Evolutionary conservation across 2,888 invertebrate species (phyloP).

Genomic region (Parasteatoda lunata): DNA sequence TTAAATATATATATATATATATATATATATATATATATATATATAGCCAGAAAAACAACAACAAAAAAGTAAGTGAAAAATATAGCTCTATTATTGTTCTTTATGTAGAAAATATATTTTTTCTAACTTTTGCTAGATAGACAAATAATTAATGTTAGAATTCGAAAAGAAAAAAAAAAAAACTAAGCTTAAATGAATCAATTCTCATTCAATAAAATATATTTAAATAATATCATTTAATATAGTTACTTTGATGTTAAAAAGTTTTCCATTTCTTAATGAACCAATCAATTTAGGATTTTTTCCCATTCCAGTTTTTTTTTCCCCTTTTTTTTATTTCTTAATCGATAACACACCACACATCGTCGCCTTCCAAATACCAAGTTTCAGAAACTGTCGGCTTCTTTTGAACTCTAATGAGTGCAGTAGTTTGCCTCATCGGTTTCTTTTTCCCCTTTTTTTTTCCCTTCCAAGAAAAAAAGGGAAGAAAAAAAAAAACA

Average conservation of each 20-base stretch:
- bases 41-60: no score
- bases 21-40: no score
- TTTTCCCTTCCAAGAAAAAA: slow-evolving; percentile 21
- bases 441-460: slow-evolving; percentile 15
- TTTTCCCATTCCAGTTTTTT: not conserved
- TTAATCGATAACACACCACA: slow-evolving; percentile 28
- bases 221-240: slow-evolving; percentile 3
- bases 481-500: slow-evolving; percentile 26
- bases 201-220: not conserved
- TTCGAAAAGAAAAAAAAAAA: not conserved
- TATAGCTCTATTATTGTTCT: no score
- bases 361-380: slow-evolving; percentile 47
- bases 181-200: not conserved
- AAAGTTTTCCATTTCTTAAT: not conserved
- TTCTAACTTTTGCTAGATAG: no score
- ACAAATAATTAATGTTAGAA: no score
- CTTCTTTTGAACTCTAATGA: slow-evolving; percentile 61
- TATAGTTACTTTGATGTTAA: not conserved
- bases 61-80: no score
- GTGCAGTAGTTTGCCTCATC: slow-evolving; percentile 39
- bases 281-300: not conserved
- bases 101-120: no score
- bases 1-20: no score
- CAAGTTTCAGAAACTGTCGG: slow-evolving; percentile 41
- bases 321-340: not conserved